phyloP scores from a whole-genome alignment of 2,888 invertebrate genomes.

The Drosophila mimica region DNA sequence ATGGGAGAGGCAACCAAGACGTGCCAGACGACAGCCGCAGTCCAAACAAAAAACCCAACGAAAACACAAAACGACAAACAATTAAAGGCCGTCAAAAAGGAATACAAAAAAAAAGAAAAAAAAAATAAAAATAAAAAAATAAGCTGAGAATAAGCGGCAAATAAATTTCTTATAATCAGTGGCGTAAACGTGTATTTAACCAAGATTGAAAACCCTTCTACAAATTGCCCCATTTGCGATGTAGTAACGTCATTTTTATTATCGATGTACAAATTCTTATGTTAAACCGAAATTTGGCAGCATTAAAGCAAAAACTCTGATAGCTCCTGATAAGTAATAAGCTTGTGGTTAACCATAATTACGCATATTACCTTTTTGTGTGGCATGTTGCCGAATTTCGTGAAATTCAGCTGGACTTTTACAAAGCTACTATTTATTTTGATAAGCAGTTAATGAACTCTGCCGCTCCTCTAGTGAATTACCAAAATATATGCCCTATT shows the following conservation, averaged over 20 bases:
- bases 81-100: slow-evolving; percentile 68
- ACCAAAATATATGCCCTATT: slow-evolving; percentile 31
- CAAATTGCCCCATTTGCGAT: background rate
- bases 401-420: background rate
- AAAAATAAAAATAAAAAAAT: background rate
- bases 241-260: background rate
- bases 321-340: background rate
- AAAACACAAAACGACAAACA: slow-evolving; percentile 64
- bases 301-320: background rate
- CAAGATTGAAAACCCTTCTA: background rate
- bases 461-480: slow-evolving; percentile 45
- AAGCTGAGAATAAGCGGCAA: slow-evolving; percentile 34
- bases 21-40: slow-evolving; percentile 62
- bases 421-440: slow-evolving; percentile 8
- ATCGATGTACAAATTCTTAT: background rate
- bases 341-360: background rate
- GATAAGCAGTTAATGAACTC: slow-evolving; percentile 46
- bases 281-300: background rate
- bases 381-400: background rate
- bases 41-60: slow-evolving; percentile 39
- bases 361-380: background rate
- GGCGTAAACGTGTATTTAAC: background rate
- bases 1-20: slow-evolving; percentile 56
- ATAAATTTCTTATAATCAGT: slow-evolving; percentile 35
- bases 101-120: slow-evolving; percentile 34